Conservation (phyloP, 2,113 vertebrate species). For the Sialia sialis region DNA sequence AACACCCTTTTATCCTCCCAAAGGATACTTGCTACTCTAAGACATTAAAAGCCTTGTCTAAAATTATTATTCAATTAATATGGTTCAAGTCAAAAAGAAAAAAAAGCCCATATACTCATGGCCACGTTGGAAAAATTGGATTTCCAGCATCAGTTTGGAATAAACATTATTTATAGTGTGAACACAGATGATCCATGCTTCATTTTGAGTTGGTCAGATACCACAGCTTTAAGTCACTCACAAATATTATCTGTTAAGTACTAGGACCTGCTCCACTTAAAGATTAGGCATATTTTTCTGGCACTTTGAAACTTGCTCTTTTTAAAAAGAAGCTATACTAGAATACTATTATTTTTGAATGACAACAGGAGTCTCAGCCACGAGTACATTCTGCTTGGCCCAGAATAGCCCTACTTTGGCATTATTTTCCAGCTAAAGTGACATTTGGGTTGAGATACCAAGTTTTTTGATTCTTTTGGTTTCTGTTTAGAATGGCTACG, state of each 20-base stretch:
- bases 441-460: neutral
- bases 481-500: neutral
- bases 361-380: neutral
- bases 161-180: neutral
- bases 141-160: neutral
- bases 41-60: neutral
- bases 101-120: neutral
- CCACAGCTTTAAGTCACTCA: neutral
- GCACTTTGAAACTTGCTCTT: neutral
- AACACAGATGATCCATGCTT: neutral
- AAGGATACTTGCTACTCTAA: neutral
- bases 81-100: neutral
- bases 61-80: neutral
- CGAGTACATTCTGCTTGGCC: neutral
- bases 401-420: neutral
- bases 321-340: neutral
- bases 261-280: neutral
- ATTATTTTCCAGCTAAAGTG: neutral
- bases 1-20: neutral
- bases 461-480: neutral
- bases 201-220: neutral
- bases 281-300: neutral
- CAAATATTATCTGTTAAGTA: neutral
- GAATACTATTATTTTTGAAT: neutral
- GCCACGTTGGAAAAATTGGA: neutral